Base-by-base conservation (phyloP, 2,888 invertebrate genomes). In the Drosophila nigricruria region DNA sequence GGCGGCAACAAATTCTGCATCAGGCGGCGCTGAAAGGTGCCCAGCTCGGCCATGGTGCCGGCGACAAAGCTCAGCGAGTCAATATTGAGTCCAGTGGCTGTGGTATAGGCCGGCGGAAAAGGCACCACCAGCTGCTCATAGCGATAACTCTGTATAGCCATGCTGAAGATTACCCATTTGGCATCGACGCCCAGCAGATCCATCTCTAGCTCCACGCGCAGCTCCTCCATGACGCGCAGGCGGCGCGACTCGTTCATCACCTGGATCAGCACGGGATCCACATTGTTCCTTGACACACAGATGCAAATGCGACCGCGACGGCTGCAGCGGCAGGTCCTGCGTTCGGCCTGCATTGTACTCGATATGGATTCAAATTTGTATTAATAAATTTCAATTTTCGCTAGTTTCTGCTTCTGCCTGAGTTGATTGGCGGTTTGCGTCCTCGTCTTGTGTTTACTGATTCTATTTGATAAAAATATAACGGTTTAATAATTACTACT, bases 141-240 rank as follows among this genome's bases (percentile, higher is more conserved):
- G 18, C 59, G 68, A 23, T 66, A 62, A 49, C 68, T 72, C 18
- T 63, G 54, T 14, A 66, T 23, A 20, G 71, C 61, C 45, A 62
- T 53, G 3, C 40, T 23, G 8, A 77, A 76, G 4, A 72, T 40
- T 62, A 66, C 57, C 68, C 68, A 72, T 12, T 66, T 74, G 25
- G 30, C 27, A 8, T 76, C 70, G 10, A 45, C 63, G n/a, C 61
- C 75, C 20, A 64, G 16, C 14, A 74, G 38, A 30, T 75, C 67
- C 9, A 0, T 18, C 3, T 68, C 64, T 10, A 76, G 27, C 10
- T 47, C 52, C 1, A 12, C 10, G 10, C 27, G 32, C 36, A 70
- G 18, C 5, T 58, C 53, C 1, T 64, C 43, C 14, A 58, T 25
- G 14, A 53, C 53, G 0, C 40, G 53, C 38, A 75, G 27, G 0